phyloP scores from a whole-genome alignment of 30 jellyfish, hydroid and myxozoan genomes.

The Rhopilema esculentum region DNA sequence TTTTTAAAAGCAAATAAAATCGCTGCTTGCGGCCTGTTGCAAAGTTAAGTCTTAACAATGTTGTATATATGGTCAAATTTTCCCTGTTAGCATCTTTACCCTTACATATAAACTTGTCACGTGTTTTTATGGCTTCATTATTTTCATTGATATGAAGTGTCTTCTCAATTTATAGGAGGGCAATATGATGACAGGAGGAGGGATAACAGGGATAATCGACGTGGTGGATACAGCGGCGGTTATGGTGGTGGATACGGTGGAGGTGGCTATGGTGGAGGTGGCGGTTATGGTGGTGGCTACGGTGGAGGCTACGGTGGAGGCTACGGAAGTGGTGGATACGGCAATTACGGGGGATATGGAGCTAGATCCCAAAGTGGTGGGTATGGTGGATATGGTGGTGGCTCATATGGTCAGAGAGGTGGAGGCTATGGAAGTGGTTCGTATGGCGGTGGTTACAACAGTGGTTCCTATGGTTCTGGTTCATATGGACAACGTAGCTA shows the following conservation, averaged over 20 bases:
- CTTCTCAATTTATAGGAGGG: too few species aligned
- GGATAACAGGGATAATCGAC: constrained; percentile 65
- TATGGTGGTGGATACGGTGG: constrained; percentile 39
- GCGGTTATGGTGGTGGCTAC: constrained; percentile 33
- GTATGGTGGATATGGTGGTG: constrained; percentile 65
- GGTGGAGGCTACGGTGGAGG: constrained; percentile 67
- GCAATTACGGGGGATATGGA: constrained; percentile 53
- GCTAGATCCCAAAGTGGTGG: constrained; percentile 84
- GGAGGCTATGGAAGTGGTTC: constrained; percentile 63
- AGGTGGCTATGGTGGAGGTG: constrained; percentile 29
- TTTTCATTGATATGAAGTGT: too few species aligned
- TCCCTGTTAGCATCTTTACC: too few species aligned
- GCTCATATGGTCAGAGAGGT: constrained; percentile 56
- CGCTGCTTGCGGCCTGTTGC: not conserved
- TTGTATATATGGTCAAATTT: too few species aligned
- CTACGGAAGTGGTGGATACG: constrained; percentile 65
- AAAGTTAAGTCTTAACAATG: not conserved
- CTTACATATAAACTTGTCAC: too few species aligned
- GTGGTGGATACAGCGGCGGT: constrained; percentile 68
- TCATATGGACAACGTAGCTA: constrained; percentile 52
- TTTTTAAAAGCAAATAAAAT: too few species aligned
- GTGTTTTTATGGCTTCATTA: too few species aligned
- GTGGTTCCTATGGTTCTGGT: constrained; percentile 70
- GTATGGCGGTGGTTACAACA: constrained; percentile 41
- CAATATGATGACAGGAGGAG: constrained; percentile 63